Conservation (phyloP, 2,888 invertebrate species). For the Onchidella celtica region DNA sequence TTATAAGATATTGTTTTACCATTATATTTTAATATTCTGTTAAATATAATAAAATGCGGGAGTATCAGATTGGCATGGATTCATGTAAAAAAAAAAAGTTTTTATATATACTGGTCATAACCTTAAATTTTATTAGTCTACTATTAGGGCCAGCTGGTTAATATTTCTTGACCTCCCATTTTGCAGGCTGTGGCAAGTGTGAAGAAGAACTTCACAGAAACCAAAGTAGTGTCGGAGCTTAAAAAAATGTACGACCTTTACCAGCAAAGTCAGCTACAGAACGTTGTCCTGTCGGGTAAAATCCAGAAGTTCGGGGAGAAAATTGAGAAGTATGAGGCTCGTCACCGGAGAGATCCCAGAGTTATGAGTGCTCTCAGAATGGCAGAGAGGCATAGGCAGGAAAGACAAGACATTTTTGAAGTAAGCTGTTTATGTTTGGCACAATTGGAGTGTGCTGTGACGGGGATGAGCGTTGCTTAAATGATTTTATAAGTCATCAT, state of each 20-base stretch:
- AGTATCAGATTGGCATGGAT: too few relatives aligned
- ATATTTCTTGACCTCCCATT: too few relatives aligned
- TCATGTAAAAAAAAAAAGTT: too few relatives aligned
- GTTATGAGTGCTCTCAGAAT: constrained; percentile 31
- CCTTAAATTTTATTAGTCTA: too few relatives aligned
- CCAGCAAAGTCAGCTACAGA: constrained; percentile 18
- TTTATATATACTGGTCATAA: too few relatives aligned
- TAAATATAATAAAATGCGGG: too few relatives aligned
- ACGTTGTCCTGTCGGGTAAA: background rate
- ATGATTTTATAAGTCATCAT: too few relatives aligned
- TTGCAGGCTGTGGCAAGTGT: constrained; percentile 21
- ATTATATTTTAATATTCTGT: too few relatives aligned
- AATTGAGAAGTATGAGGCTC: constrained; percentile 35
- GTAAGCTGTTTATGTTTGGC: background rate
- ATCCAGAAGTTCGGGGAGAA: constrained; percentile 33
- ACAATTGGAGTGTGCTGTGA: too few relatives aligned
- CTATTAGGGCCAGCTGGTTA: too few relatives aligned
- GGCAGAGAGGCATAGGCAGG: constrained; percentile 28
- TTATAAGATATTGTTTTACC: too few relatives aligned
- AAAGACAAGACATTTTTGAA: background rate
- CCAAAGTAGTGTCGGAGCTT: constrained; percentile 31
- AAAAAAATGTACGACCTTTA: constrained; percentile 41
- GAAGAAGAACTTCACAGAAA: constrained; percentile 17
- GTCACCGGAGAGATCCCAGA: constrained; percentile 36
- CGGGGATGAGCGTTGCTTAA: too few relatives aligned